These are phyloP conservation scores for Dasysyrphus albostriatus DNA, from an alignment of 2,888 invertebrate genomes.

Conservation along the genomic window DNA sequence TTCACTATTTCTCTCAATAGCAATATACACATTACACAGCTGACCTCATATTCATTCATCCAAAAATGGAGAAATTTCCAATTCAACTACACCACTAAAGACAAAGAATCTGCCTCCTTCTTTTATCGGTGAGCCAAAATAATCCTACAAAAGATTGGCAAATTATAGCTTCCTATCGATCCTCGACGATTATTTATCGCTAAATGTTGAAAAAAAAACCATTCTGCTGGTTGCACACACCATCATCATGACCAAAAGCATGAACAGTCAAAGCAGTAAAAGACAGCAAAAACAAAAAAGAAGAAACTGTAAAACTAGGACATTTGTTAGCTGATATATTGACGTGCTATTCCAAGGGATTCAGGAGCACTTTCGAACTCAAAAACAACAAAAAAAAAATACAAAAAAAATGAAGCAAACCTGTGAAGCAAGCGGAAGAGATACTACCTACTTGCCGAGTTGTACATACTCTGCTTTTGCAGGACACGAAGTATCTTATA, in stretches of 20 bases:
- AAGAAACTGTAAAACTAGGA: constrained; percentile 65
- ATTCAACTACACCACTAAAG: constrained; percentile 25
- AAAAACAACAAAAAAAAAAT: background rate
- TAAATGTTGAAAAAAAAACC: constrained; percentile 49
- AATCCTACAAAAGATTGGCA: constrained; percentile 71
- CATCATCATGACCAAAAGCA: constrained; percentile 15
- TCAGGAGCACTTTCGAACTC: constrained; percentile 32
- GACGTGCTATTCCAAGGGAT: constrained; percentile 71
- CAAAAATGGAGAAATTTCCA: constrained; percentile 47
- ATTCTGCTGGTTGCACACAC: constrained; percentile 22
- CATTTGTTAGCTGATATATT: constrained; percentile 74
- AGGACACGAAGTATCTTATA: constrained; percentile 38
- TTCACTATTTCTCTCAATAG: too few species aligned
- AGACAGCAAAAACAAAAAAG: constrained; percentile 13
- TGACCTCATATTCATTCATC: constrained; percentile 31
- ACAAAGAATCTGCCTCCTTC: constrained; percentile 1
- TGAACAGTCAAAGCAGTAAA: constrained; percentile 31
- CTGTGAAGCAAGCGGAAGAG: constrained; percentile 46
- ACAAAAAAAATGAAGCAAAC: background rate
- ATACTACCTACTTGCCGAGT: constrained; percentile 23
- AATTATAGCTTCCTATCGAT: constrained; percentile 73
- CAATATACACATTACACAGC: background rate
- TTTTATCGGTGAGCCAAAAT: constrained; percentile 41
- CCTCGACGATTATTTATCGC: constrained; percentile 69
- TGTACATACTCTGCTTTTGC: background rate